Evolutionary conservation across 2,797 vertebrate genomes (phyloP).

Genomic region (Oophaga sylvatica): DNA sequence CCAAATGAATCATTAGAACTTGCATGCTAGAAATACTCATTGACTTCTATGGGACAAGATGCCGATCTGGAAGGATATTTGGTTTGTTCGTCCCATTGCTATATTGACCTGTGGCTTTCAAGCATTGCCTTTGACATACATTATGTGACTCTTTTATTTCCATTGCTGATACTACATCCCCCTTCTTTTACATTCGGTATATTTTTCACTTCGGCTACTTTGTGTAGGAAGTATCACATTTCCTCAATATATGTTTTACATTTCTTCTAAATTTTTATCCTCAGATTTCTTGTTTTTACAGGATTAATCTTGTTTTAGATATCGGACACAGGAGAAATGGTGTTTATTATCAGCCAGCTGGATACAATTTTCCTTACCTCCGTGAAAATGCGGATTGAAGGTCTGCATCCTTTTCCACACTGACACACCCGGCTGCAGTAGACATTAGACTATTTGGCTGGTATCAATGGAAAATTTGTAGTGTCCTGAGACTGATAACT

Average conservation of each 20-base stretch:
- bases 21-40: too few relatives aligned
- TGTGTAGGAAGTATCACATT: slow-evolving; percentile 15
- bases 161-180: background rate
- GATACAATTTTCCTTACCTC: slow-evolving; percentile 69
- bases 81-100: too few relatives aligned
- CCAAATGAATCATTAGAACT: too few relatives aligned
- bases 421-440: slow-evolving; percentile 67
- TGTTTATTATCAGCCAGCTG: slow-evolving; percentile 72
- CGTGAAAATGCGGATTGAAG: slow-evolving; percentile 66
- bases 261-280: slow-evolving; percentile 20
- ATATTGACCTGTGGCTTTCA: too few relatives aligned
- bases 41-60: too few relatives aligned
- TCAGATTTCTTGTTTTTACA: slow-evolving; percentile 34
- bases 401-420: slow-evolving; percentile 66
- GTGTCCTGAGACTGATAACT: slow-evolving; percentile 58
- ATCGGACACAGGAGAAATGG: slow-evolving; percentile 65
- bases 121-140: background rate
- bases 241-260: slow-evolving; percentile 2
- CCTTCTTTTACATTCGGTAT: background rate
- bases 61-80: too few relatives aligned
- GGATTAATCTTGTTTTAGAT: slow-evolving; percentile 67
- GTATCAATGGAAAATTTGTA: slow-evolving; percentile 67
- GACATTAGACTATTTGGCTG: slow-evolving; percentile 65
- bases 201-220: background rate
- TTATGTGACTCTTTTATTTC: background rate